Evolutionary conservation across 2,888 invertebrate genomes (phyloP), one percentile per base, ranked within the genome.

Genomic region (Pseudolycoriella hygida): DNA sequence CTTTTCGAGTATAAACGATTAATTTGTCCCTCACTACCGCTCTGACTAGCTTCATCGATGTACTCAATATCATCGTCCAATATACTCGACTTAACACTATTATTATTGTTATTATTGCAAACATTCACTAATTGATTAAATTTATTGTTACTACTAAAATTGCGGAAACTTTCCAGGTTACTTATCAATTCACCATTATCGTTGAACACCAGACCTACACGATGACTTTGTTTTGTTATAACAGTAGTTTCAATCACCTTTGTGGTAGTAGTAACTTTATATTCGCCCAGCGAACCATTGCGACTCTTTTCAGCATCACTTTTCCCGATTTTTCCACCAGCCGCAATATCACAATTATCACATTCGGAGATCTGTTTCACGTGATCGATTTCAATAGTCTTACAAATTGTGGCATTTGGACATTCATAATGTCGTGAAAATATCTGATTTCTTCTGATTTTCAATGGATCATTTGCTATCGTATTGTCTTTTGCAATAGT

Each of bases 201-300:
- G 60, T 55, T 45, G 56, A 50, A 50, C 58, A 49, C 45, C 56
- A 60, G 3, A 57, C 57, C 42, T 57, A 60, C 12, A 56, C 58
- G 25, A 60, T 58, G 39, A 55, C 50, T 34, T 56, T 55, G 47
- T 56, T 44, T 41, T 15, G 45, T 40, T 15, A 25, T 46, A 37
- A 46, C 32, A 17, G 48, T 46, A 4, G 44, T 43, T 39, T 47
- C 41, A 2, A 47, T 46, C 11, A 47, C 17, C 34, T 42, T 45
- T 31, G 49, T 49, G 10, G 45, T 47, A 19, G 44, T 20, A 2
- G 45, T 47, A 25, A 32, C 19, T 14, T 44, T 34, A 14, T 37
- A 14, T 19, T 42, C 42, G n/a, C 14, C 42, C 4, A 3, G 2
- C 15, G n/a, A 25, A 11, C 17, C 18, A 42, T 42, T 30, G 25